Evolutionary conservation across 2,888 invertebrate species (phyloP), one percentile per base, ranked within the genome.

Genomic region (Hesperia comma): DNA sequence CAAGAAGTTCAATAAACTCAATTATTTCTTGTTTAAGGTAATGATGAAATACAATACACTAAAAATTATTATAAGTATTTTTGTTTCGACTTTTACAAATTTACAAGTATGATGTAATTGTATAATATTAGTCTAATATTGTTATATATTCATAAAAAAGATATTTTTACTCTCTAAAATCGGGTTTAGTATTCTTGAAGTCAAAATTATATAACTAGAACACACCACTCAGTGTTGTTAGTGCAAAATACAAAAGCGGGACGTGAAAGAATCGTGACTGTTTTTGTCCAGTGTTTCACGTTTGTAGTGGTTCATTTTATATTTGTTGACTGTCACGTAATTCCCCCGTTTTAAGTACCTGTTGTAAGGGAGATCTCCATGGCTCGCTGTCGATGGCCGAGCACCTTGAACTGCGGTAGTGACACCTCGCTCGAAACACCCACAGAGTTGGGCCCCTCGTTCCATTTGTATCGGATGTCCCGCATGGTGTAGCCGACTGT

Each of bases 401-500:
- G 96, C 93, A 98, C 98, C 95, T 98, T 97, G 96, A 98, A 98
- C 95, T 98, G 98, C 93, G 98, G 98, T 92, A 98, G 96, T 86
- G 98, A 97, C 93, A 98, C 98, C 94, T 98, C 98, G 93, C 96
- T 96, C 94, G 97, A 97, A 88, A 98, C 97, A 93, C 97, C 98
- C 93, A 98, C 98, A 91, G 98, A 97, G 94, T 97, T 96, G 88
- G 97, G 96, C 84, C 97, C 97, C 94, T 98, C 97, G 95, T 97
- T 97, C 98, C 98, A 98, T 93, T 97, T 97, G 96, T 98, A 98
- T 88, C 97, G 96, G 95, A 98, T 98, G 95, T 98, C 98, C 94
- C 97, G 95, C 97, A 98, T 98, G 94, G 98, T 98, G 96, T 98
- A 98, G 95, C 98, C 98, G 96, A 98, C 98, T 98, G 95, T 93